Base-by-base conservation (phyloP, 2,888 invertebrate species). In the Platycnemis pennipes region DNA sequence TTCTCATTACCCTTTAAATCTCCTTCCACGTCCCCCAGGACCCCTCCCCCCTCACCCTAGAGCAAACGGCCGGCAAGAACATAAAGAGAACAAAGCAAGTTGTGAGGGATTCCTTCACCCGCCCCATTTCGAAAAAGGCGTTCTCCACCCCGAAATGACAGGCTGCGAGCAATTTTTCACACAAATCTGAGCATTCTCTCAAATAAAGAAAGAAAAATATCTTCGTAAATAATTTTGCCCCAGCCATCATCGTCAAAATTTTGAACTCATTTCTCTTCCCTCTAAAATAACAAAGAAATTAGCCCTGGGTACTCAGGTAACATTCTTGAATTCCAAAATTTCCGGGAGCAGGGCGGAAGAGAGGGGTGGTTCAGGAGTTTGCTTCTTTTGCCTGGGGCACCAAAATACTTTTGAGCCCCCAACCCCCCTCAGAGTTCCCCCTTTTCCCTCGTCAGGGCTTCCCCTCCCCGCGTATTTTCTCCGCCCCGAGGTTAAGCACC, bases 241-340 rank as follows among this genome's bases (percentile, higher is more conserved):
- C 77, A 7, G 7, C 31, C 77, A 77, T 37, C 77, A 77, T 11
- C 77, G 77, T 26, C 11, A 37, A 77, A 77, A 77, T 37, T 77
- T 37, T 37, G 11, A 77, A 13, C 77, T 11, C 37, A 31, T 37
- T 13, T 26, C 77, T 16, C 31, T 37, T 37, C 13, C 37, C 8
- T 77, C 37, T 77, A 37, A 37, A 37, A 77, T 77, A 77, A 77
- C 77, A 77, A 77, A 77, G 37, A 31, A 31, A 77, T 77, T 77
- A 37, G 37, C 77, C 77, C 16, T 8, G 31, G 37, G 77, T 77
- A 77, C 16, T 77, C 77, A 31, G 77, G 77, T 77, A 77, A 31
- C 77, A 77, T 77, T n/a, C 77, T 77, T n/a, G 37, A 77, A 77
- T 37, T 77, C 37, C 37, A 13, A 77, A 77, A 77, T 77, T 77